Evolutionary conservation across 2,888 invertebrate genomes (phyloP).

Genomic region (Nomada hirtipes): DNA sequence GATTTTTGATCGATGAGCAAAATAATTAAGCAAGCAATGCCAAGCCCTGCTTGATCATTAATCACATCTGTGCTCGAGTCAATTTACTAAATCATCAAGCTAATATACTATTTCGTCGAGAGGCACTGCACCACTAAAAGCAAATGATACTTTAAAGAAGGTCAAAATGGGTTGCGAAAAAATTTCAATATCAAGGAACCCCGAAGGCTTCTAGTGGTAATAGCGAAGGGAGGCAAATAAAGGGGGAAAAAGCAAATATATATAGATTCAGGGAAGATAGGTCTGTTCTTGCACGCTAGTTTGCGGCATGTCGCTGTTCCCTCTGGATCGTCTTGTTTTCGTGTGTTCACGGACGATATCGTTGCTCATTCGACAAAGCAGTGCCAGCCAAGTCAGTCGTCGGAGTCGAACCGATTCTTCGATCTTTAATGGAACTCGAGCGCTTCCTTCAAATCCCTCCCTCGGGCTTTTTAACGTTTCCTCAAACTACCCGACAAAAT

Average conservation of each 20-base stretch:
- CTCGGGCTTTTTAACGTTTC: conserved; percentile 1
- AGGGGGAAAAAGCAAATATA: conserved; percentile 27
- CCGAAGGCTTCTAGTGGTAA: conserved; percentile 26
- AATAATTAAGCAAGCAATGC: too few relatives aligned
- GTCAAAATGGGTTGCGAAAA: conserved; percentile 43
- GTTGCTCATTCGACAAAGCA: conserved; percentile 46
- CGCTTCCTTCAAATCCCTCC: not conserved
- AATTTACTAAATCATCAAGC: not conserved
- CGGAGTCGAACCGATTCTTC: conserved; percentile 26
- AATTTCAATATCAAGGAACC: conserved; percentile 56
- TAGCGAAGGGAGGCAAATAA: conserved; percentile 23
- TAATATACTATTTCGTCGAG: not conserved
- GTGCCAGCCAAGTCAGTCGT: not conserved
- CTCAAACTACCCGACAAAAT: not conserved
- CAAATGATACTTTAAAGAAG: not conserved
- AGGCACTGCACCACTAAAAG: not conserved
- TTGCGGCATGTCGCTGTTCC: conserved; percentile 34
- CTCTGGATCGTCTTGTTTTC: conserved; percentile 32
- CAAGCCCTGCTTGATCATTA: too few relatives aligned
- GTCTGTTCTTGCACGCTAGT: conserved; percentile 41
- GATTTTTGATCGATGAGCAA: not conserved
- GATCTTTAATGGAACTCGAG: conserved; percentile 27
- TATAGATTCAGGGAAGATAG: conserved; percentile 23
- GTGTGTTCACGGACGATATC: conserved; percentile 53
- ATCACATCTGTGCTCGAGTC: too few relatives aligned